Conservation (phyloP, 2,888 invertebrate species). For the Teleogryllus oceanicus region DNA sequence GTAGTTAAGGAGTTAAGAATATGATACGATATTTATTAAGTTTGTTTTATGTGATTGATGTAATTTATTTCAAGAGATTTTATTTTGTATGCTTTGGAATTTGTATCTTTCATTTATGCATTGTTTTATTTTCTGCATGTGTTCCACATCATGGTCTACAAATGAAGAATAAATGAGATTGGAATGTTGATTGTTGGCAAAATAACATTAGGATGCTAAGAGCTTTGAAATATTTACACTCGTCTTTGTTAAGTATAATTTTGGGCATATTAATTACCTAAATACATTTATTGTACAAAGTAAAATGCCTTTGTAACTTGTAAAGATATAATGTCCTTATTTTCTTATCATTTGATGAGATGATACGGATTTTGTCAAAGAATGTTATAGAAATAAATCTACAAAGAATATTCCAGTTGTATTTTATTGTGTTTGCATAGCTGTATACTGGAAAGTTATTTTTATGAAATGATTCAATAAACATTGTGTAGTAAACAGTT, state of each 20-base stretch:
- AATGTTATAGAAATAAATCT: constrained; percentile 10
- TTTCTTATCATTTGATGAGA: constrained; percentile 9
- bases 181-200: background rate
- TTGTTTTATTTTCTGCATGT: background rate
- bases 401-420: background rate
- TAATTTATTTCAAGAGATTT: constrained; percentile 1
- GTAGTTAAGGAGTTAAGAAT: background rate
- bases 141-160: background rate
- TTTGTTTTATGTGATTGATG: background rate
- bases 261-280: background rate
- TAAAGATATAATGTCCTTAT: background rate
- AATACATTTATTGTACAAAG: background rate
- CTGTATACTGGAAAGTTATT: too few species aligned
- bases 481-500: background rate
- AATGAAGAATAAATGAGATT: background rate
- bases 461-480: too few species aligned
- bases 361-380: background rate
- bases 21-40: constrained; percentile 1
- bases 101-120: background rate
- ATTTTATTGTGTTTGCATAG: too few species aligned
- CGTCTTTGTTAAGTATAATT: background rate
- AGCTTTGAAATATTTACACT: background rate
- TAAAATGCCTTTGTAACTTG: background rate
- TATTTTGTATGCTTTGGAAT: background rate
- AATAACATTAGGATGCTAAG: background rate